Evolutionary conservation across 2,113 vertebrate species (phyloP), one percentile per base, ranked within the genome.

Genomic region (Alligator sinensis): DNA sequence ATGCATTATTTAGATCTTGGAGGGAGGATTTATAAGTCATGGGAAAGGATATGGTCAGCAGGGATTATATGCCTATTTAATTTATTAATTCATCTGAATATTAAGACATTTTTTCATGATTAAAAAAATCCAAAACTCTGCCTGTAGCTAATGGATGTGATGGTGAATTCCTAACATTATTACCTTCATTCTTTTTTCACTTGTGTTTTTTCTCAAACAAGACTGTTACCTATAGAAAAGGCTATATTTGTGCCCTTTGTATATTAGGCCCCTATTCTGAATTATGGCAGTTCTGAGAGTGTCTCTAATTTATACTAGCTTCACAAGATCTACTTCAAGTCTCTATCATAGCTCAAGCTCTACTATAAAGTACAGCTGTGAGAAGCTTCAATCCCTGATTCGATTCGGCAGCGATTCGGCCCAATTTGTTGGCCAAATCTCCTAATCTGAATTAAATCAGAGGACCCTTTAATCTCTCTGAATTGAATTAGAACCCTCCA

Each of bases 301-400:
- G 58, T 91, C 83, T n/a, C 83, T 84, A 54, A 80, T 92, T 91
- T 96, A 77, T 88, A 64, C 57, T 62, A 90, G 28, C 63, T 5
- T 14, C 27, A 27, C 77, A 78, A 80, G 47, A 15, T 0, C 0
- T 47, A 84, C 11, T 13, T 28, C 22, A 82, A 25, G 62, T 4
- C 18, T 34, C 59, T 82, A 19, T 59, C 61, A 57, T 28, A 78
- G 59, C n/a, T 89, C 78, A 64, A 47, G 47, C 47, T 47, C 47
- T 47, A 47, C 47, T 47, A 47, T 47, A 47, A 9, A 47, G 8
- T 47, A 47, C 7, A 47, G 47, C 47, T 9, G 47, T 47, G 47
- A 47, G 47, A 47, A 47, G 47, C 47, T 47, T 47, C 7, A 9
- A 9, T 47, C 47, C 47, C 47, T 47, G 47, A 47, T 47, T 47